These are phyloP conservation scores for Oreochromis spilurus DNA, from an alignment of 2,113 vertebrate species.

Conservation along the genomic window DNA sequence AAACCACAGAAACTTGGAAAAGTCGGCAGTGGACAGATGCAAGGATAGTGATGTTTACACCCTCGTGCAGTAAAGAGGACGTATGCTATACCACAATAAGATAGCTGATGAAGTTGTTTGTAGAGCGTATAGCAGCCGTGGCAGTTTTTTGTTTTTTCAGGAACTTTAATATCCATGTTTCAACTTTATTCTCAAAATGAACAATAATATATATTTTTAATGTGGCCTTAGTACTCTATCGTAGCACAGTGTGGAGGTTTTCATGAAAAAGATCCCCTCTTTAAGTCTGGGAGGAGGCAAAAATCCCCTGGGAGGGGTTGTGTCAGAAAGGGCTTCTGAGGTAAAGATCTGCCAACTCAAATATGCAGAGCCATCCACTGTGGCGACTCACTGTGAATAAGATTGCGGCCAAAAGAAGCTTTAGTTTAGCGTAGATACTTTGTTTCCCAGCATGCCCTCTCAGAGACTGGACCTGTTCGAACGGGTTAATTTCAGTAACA, in stretches of 20 bases:
- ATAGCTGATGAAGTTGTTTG: not conserved
- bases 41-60: not conserved
- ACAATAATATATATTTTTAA: not conserved
- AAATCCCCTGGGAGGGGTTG: not conserved
- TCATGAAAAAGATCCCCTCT: not conserved
- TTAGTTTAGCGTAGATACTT: not conserved
- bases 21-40: not conserved
- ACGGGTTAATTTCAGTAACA: accelerated
- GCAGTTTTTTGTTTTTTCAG: not conserved
- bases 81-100: not conserved
- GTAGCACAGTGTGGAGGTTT: not conserved
- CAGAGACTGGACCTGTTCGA: not conserved
- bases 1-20: not conserved
- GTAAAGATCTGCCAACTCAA: not conserved
- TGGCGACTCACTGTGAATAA: not conserved
- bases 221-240: not conserved
- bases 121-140: not conserved
- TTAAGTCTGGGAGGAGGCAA: not conserved
- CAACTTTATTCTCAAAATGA: not conserved
- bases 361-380: not conserved
- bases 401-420: not conserved
- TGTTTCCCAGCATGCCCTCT: not conserved
- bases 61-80: not conserved
- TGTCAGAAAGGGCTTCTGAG: not conserved
- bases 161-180: not conserved